Conservation (phyloP, 2,113 vertebrate genomes). For the Hiodon alosoides region DNA sequence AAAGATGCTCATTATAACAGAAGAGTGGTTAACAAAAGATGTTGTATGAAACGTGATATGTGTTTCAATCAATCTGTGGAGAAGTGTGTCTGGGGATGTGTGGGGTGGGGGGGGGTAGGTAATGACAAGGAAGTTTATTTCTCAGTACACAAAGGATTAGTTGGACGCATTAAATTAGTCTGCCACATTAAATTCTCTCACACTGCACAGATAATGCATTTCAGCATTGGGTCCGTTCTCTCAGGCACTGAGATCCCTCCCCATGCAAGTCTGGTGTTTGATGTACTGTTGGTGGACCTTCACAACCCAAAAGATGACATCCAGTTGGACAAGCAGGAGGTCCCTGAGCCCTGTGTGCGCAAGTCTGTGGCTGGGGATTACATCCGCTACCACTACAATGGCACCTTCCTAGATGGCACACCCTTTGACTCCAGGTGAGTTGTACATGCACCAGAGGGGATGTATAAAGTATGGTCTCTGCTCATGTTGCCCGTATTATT, state of each 20-base stretch:
- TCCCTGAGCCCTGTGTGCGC: slow-evolving; percentile 71
- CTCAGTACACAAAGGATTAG: too few species aligned
- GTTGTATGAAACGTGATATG: too few species aligned
- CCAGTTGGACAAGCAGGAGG: slow-evolving; percentile 65
- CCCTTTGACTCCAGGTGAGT: slow-evolving; percentile 87
- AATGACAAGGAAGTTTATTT: too few species aligned
- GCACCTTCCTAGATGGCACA: slow-evolving; percentile 78
- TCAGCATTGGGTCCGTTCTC: background rate
- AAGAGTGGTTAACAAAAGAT: background rate
- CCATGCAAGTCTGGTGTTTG: slow-evolving; percentile 83
- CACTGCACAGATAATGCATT: background rate
- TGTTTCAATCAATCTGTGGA: too few species aligned
- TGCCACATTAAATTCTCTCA: too few species aligned
- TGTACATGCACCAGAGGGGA: background rate
- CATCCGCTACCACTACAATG: slow-evolving; percentile 93
- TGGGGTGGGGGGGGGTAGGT: too few species aligned
- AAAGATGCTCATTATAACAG: background rate
- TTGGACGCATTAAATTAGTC: too few species aligned
- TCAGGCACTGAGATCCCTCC: slow-evolving; percentile 78
- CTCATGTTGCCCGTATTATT: too few species aligned
- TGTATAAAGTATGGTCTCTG: background rate
- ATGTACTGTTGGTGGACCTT: slow-evolving; percentile 79
- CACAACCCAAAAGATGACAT: slow-evolving; percentile 87
- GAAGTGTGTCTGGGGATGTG: too few species aligned
- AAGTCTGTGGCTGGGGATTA: slow-evolving; percentile 76